Evolutionary conservation across 1,140 invertebrate species (phyloP).

Genomic region (Bombus vancouverensis): DNA sequence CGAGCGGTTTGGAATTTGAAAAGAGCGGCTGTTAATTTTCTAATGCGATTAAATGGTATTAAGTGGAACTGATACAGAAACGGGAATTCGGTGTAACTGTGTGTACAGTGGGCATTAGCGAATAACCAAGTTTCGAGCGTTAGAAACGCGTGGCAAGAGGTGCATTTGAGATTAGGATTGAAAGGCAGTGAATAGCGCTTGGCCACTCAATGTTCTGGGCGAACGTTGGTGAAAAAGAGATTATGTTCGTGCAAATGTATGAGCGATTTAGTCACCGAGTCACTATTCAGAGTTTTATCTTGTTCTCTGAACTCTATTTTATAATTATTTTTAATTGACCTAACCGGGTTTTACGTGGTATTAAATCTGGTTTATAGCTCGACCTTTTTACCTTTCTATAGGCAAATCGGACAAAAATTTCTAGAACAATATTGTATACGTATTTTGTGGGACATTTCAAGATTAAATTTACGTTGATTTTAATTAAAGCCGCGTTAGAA

Average conservation of each 20-base stretch:
- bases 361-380: background rate
- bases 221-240: too few relatives aligned
- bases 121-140: background rate
- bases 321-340: background rate
- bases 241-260: too few relatives aligned
- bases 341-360: background rate
- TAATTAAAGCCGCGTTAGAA: background rate
- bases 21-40: background rate
- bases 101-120: background rate
- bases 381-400: background rate
- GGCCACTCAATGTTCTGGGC: too few relatives aligned
- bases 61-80: background rate
- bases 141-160: background rate
- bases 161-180: too few relatives aligned
- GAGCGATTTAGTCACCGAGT: too few relatives aligned
- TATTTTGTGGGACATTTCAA: background rate
- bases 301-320: background rate
- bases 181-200: too few relatives aligned
- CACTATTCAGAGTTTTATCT: background rate
- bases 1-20: background rate
- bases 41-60: background rate
- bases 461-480: background rate
- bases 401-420: background rate
- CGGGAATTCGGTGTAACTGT: background rate
- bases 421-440: background rate